Evolutionary conservation across 2,888 invertebrate species (phyloP), one percentile per base, ranked within the genome.

Genomic region (Asteroscopus sphinx): DNA sequence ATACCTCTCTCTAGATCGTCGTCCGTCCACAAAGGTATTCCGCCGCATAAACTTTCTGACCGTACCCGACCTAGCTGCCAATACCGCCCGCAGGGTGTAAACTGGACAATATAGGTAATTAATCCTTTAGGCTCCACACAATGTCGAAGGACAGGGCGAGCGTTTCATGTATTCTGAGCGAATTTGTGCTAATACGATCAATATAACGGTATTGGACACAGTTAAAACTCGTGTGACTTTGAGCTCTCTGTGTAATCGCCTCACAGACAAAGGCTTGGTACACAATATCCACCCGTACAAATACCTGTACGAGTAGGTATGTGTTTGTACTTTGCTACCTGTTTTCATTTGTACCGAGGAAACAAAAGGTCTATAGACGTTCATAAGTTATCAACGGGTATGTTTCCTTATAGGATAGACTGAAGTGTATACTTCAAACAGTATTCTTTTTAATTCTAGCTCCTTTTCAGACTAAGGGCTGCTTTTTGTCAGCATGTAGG

Each of bases 81-180:
- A 39, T 45, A 16, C 21, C 25, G 0, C 12, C 7, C 5, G 13
- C 8, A 26, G 16, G 33, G 11, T 25, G 28, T 16, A 17, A 25
- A 13, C 32, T 42, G 25, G n/a, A 32, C 9, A 48, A 28, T 25
- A 21, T 26, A n/a, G n/a, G n/a, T n/a, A 48, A 33, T 56, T 12
- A 39, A 45, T 33, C 44, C 49, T 40, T 49, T 42, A 13, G 25
- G 32, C 12, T 9, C 13, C 16, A 37, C 30, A 3, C 21, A 28
- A 33, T 44, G 7, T 12, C 26, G n/a, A 16, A 16, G 9, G 30
- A 17, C 30, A 44, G 8, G 8, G n/a, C 7, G 2, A 1, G n/a
- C 3, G 8, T 8, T 15, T 15, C 35, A 15, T 5, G 35, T 15
- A 1, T 7, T 3, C 12, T 3, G 7, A 25, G 39, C 6, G 2